Base-by-base conservation (phyloP, 2,113 vertebrate species). In the Pteronura brasiliensis region DNA sequence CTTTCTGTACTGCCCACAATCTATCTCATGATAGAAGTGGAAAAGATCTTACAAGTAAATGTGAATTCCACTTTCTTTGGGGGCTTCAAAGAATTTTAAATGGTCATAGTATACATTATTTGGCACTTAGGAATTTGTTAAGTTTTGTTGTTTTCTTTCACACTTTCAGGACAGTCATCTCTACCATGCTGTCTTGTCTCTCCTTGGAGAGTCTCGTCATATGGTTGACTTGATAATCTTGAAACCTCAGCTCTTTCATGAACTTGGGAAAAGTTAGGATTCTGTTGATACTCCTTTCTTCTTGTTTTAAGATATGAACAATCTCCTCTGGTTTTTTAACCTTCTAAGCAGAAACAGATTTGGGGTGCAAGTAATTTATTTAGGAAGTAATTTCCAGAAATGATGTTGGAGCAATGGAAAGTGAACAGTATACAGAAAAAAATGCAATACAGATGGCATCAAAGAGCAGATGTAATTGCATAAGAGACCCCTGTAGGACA, bases 401-500 rank as follows among this genome's bases (percentile, higher is more conserved):
- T 1, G 7, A 29, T 27, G 15, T 13, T 15, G 14, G 57, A 10
- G 6, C 9, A 49, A 52, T 42, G 8, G 52, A 5, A 83, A 55
- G 14, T 52, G 42, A 92, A 23, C 8, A 71, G 15, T 29, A 23
- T 61, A 31, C 1, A 21, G 34, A 42, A 47, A 34, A 55, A 55
- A 49, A 49, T 18, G 11, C 18, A n/a, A 20, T 4, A 31, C 0
- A 18, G 15, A 23, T 27, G 7, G 2, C 20, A 52, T 47, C 3
- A 34, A 31, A 20, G 31, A 63, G 17, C 4, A 31, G 14, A 0
- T 29, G 2, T 9, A 20, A 74, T 6, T 18, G 1, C 39, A 12
- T 34, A 61, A 52, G 25, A 59, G 79, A 34, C 6, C 8, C 44
- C 14, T 55, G 17, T 39, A 29, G 10, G 13, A 57, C 3, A 23